phyloP scores from a whole-genome alignment of 2,888 invertebrate genomes.

The Onthophagus sagittarius region DNA sequence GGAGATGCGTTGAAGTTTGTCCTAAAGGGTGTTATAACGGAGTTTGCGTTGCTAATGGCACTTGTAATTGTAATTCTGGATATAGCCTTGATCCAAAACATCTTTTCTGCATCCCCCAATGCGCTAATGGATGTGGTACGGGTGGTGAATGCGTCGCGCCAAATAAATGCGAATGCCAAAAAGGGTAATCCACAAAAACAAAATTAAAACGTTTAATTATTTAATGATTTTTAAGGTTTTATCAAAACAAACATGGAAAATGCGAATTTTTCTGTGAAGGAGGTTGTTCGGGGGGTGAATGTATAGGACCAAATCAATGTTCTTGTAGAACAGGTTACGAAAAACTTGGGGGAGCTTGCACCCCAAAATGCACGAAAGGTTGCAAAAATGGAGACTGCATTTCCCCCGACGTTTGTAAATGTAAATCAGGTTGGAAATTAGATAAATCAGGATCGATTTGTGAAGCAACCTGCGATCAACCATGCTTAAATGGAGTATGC shows the following conservation, averaged over 20 bases:
- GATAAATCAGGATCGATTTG: constrained; percentile 44
- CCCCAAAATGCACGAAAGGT: constrained; percentile 45
- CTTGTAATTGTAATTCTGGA: constrained; percentile 62
- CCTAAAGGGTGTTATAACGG: constrained; percentile 68
- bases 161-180: constrained; percentile 58
- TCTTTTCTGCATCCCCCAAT: constrained; percentile 60
- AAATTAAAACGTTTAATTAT: not conserved
- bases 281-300: constrained; percentile 48
- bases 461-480: constrained; percentile 47
- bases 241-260: constrained; percentile 44
- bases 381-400: constrained; percentile 53
- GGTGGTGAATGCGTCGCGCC: constrained; percentile 56
- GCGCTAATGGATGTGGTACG: constrained; percentile 52
- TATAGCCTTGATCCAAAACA: constrained; percentile 55
- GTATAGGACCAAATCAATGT: constrained; percentile 52
- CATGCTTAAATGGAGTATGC: constrained; percentile 54
- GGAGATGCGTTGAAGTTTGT: constrained; percentile 60
- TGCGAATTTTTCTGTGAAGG: constrained; percentile 44
- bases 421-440: constrained; percentile 48
- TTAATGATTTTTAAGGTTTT: constrained; percentile 44
- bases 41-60: constrained; percentile 56
- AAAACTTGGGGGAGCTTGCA: constrained; percentile 37
- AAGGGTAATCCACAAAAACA: constrained; percentile 42
- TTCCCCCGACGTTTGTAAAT: constrained; percentile 55
- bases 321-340: constrained; percentile 49